A percentile compares a stretch with the other conserved stretches of the same genome.
Evolutionary conservation across 2,797 vertebrate species (phyloP).

Genomic region (Schizothorax lantsangensis): DNA sequence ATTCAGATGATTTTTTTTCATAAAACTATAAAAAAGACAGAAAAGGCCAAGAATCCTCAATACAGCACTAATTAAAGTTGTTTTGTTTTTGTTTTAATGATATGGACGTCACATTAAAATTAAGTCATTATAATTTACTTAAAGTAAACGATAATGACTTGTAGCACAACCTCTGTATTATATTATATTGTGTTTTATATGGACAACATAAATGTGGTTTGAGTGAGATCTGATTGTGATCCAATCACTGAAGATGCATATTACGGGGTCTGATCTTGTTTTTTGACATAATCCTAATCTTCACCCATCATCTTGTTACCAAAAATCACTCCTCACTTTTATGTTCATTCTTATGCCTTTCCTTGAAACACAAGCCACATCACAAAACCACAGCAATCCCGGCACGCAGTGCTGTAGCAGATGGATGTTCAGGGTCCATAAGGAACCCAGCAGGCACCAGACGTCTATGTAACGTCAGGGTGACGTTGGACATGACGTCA

Average conservation of each 20-base stretch:
- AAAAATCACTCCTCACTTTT: neutral
- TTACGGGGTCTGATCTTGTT: neutral
- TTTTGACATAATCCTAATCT: slow-evolving; percentile 3
- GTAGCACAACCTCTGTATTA: no score
- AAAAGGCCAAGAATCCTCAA: neutral
- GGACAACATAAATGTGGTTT: neutral
- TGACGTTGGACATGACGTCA: no score
- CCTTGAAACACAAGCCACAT: slow-evolving; percentile 29
- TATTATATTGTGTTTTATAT: neutral
- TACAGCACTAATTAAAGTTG: neutral
- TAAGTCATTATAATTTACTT: no score
- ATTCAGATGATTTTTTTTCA: no score
- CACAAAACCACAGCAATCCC: slow-evolving; percentile 52
- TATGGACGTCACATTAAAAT: neutral
- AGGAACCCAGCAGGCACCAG: slow-evolving; percentile 51
- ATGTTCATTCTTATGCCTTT: neutral
- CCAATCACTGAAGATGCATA: neutral
- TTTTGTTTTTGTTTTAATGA: neutral
- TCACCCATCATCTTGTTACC: neutral
- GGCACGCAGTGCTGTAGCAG: slow-evolving; percentile 65
- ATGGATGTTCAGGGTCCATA: slow-evolving; percentile 74
- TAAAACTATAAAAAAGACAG: neutral
- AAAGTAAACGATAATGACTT: no score
- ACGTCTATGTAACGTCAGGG: no score
- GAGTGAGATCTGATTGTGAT: neutral